Evolutionary conservation across 2,113 vertebrate genomes (phyloP).

Genomic region (Candoia aspera): DNA sequence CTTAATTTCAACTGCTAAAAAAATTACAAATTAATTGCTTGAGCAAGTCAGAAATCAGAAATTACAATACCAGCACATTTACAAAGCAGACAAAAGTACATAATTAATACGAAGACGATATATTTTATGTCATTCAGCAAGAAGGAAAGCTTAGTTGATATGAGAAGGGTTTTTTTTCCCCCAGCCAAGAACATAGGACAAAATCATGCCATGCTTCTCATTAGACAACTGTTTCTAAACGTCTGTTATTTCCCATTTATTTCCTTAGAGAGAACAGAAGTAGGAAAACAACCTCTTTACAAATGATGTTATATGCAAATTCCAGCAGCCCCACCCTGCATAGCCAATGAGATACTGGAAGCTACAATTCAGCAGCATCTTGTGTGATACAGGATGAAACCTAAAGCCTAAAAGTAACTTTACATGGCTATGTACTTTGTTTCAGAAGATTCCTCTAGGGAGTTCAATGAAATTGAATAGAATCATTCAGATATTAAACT

Average conservation of each 20-base stretch:
- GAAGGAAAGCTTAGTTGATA: neutral
- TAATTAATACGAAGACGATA: conserved; percentile 17
- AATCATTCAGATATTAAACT: neutral
- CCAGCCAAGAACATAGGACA: neutral
- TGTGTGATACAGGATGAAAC: neutral
- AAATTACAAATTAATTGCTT: neutral
- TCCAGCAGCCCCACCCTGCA: too few relatives aligned
- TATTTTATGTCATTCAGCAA: neutral
- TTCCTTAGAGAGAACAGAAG: neutral
- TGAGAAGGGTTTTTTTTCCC: neutral
- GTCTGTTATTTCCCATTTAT: neutral
- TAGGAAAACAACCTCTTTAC: too few relatives aligned
- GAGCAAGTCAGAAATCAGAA: neutral
- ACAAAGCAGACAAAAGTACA: neutral
- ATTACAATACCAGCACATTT: neutral
- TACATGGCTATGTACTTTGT: neutral
- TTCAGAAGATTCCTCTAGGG: neutral
- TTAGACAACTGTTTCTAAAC: neutral
- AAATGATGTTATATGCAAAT: too few relatives aligned
- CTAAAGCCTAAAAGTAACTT: neutral
- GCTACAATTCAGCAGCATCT: neutral
- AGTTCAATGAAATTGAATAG: neutral
- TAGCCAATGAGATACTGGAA: too few relatives aligned
- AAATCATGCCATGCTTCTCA: conserved; percentile 19
- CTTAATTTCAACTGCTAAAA: conserved; percentile 66